Evolutionary conservation across 1,140 invertebrate species (phyloP), one percentile per base, ranked within the genome.

Genomic region (Lamellibrachia luymesi): DNA sequence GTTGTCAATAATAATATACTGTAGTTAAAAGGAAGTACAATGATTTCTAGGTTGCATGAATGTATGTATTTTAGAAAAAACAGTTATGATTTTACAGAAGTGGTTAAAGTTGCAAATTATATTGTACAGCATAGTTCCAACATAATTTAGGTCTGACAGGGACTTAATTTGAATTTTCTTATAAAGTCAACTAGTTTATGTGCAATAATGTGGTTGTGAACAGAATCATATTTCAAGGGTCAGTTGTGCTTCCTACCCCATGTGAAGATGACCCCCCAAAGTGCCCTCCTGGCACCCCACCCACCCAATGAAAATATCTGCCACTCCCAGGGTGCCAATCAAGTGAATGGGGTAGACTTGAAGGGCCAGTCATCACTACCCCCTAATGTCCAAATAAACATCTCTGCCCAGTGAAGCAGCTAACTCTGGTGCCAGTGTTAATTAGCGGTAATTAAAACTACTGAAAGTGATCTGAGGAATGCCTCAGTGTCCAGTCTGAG

Each of bases 331-430:
- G 64, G 64, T 80, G 64, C 64, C 64, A 80, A 80, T 80, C 64
- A 80, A 80, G 64, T 10, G 7, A 22, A 2, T 80, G 17, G 64
- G 64, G 64, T 22, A 80, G 64, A 80, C 64, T 80, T 22, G 17
- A 80, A 22, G 5, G 64, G 64, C 64, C 7, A 80, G 64, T 80
- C 64, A 80, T 80, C 64, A 80, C 64, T 17, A 80, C 64, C 64
- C 64, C 64, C 64, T 80, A 80, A 80, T 80, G 64, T 80, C 64
- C 64, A 80, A 80, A 80, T 80, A 80, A 80, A 80, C 64, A 80
- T 80, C 64, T 22, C 17, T 22, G 64, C 13, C 25, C 64, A 80
- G 6, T 80, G 64, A 80, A 80, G 64, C 64, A 22, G 64, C 64
- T 80, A 80, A 80, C 8, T 2, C 64, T 80, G 64, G 64, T 80